Evolutionary conservation across 2,888 invertebrate species (phyloP), one percentile per base, ranked within the genome.

Genomic region (Dicycla oo): DNA sequence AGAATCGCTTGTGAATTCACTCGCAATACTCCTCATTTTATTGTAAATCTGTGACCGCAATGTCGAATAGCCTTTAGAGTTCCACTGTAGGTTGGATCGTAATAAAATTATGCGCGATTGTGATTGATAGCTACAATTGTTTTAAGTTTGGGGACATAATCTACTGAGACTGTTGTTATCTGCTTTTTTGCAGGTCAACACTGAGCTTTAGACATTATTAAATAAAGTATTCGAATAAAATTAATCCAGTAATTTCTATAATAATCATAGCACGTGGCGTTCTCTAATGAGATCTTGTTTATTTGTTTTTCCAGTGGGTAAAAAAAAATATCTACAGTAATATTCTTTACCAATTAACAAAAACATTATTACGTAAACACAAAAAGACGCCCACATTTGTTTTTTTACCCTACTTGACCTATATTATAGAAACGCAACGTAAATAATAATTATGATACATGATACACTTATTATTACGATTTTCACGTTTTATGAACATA

Each of bases 41-140:
- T 92, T 91, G 91, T 90, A 87, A 91, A 90, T 91, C 91, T 92
- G 92, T 91, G 92, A 92, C 91, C 91, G 88, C 89, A 90, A 87
- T 90, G 90, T 90, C 86, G 87, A 90, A 87, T 82, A 82, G 83
- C 78, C 82, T 81, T 85, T 79, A 84, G 83, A 83, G 85, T 73
- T 82, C 82, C 82, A 78, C 83, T 72, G 72, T 78, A 83, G 81
- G 81, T 82, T 69, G 73, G 75, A 73, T 70, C 66, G 77, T 88
- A 88, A 89, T 88, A 88, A 87, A 87, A 88, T 88, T 86, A 84
- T 84, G 73, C 85, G 79, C 78, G 79, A 87, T 86, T 85, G 86
- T 83, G 86, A 81, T 84, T 80, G 80, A 86, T 82, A 79, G 86
- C 78, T 79, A 83, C 85, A 81, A 84, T 86, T 86, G 85, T 86